Evolutionary conservation across 2,113 vertebrate species (phyloP).

Genomic region (Malurus cyaneus): DNA sequence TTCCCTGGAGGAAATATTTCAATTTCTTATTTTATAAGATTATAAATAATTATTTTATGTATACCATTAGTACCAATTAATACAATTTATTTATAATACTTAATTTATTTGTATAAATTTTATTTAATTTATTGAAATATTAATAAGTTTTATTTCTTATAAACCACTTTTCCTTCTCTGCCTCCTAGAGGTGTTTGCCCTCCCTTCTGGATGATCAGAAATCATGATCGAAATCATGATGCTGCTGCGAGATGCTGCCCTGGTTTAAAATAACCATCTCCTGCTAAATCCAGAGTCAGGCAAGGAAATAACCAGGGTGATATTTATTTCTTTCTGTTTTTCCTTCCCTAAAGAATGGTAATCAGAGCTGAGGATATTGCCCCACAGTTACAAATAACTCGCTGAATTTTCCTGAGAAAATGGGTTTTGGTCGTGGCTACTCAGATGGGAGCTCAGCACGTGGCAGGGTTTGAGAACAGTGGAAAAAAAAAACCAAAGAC

Average conservation of each 20-base stretch:
- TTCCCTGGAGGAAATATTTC: neutral
- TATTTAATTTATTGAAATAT: no score
- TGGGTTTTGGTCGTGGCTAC: neutral
- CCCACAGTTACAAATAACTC: neutral
- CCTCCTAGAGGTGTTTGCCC: neutral
- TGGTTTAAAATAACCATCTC: neutral
- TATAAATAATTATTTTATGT: no score
- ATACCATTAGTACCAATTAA: no score
- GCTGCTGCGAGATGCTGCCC: neutral
- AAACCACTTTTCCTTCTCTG: neutral
- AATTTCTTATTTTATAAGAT: no score
- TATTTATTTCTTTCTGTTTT: neutral
- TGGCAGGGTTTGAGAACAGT: slow-evolving; percentile 47
- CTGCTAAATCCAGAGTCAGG: neutral
- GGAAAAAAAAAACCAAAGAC: slow-evolving; percentile 21
- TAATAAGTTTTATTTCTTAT: neutral
- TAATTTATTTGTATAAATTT: no score
- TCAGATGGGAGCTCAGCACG: slow-evolving; percentile 30
- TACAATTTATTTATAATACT: no score
- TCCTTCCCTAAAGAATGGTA: neutral
- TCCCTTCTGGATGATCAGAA: neutral
- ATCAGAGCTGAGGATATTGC: neutral
- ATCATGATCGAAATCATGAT: neutral
- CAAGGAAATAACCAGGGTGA: neutral
- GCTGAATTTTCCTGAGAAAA: neutral